phyloP scores from a whole-genome alignment of 2,888 invertebrate species.

The Tethea ocularis region DNA sequence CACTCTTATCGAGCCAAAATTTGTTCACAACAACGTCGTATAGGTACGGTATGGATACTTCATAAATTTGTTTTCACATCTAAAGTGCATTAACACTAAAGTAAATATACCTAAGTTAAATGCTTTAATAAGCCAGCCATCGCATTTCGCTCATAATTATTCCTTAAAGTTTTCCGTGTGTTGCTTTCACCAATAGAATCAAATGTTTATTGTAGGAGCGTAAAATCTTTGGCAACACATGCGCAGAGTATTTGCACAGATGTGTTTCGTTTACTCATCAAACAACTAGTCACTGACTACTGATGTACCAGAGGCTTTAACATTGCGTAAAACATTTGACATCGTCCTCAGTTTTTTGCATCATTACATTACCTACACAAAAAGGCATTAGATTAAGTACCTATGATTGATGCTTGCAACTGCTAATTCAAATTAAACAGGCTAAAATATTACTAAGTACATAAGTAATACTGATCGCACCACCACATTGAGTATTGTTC shows the following conservation, averaged over 20 bases:
- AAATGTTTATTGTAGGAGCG: slow-evolving; percentile 45
- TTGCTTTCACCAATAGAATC: slow-evolving; percentile 47
- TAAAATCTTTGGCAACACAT: slow-evolving; percentile 55
- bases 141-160: slow-evolving; percentile 32
- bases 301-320: slow-evolving; percentile 46
- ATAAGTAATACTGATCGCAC: neutral
- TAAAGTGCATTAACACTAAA: neutral
- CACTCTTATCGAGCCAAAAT: slow-evolving; percentile 34
- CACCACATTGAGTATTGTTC: neutral
- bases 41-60: neutral
- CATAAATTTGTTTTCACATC: neutral
- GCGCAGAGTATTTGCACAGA: slow-evolving; percentile 52
- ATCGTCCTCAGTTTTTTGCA: slow-evolving; percentile 39
- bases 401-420: neutral
- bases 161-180: slow-evolving; percentile 33
- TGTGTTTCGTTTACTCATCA: slow-evolving; percentile 62
- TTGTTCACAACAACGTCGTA: neutral
- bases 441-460: no score
- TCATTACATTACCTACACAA: slow-evolving; percentile 25
- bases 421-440: no score
- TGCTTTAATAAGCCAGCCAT: slow-evolving; percentile 13
- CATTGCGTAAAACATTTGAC: slow-evolving; percentile 51
- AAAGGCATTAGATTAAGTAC: slow-evolving; percentile 4
- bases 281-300: slow-evolving; percentile 49
- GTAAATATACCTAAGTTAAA: neutral